Conservation (phyloP, 1,140 invertebrate species). For the Dolichoris vasculosae region DNA sequence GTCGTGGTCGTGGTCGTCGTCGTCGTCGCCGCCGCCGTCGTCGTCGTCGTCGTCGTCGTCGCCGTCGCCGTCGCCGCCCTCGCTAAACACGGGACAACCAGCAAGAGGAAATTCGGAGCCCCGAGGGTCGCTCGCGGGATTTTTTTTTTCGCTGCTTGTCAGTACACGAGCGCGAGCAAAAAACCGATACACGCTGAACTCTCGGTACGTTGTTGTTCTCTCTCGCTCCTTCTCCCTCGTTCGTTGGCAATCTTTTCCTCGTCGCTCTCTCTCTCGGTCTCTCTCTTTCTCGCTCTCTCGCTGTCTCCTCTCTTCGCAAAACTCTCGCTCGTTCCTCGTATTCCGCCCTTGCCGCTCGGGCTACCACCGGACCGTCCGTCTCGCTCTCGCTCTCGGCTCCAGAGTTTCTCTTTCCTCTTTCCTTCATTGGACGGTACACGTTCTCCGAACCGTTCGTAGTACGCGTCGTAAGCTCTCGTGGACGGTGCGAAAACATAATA, state of each 20-base stretch:
- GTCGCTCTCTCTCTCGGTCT: not conserved
- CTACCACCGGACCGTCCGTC: not conserved
- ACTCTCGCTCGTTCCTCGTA: not conserved
- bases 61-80: not conserved
- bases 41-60: too few relatives aligned
- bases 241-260: not conserved
- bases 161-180: not conserved
- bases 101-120: not conserved
- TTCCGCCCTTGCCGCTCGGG: not conserved
- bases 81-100: not conserved
- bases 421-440: not conserved
- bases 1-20: too few relatives aligned
- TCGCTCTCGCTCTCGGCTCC: not conserved
- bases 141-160: slow-evolving; percentile 18
- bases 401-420: not conserved
- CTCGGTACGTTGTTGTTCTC: slow-evolving; percentile 7
- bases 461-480: not conserved
- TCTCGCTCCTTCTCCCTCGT: not conserved
- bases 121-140: not conserved
- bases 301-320: not conserved
- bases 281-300: slow-evolving; percentile 2
- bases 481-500: not conserved
- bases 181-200: not conserved
- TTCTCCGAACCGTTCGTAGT: slow-evolving; percentile 7
- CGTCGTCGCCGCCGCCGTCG: too few relatives aligned